Percentiles rank a stretch among this genome's conserved stretches.
phyloP scores from a whole-genome alignment of 1,140 invertebrate genomes.

The Megalopta genalis region DNA sequence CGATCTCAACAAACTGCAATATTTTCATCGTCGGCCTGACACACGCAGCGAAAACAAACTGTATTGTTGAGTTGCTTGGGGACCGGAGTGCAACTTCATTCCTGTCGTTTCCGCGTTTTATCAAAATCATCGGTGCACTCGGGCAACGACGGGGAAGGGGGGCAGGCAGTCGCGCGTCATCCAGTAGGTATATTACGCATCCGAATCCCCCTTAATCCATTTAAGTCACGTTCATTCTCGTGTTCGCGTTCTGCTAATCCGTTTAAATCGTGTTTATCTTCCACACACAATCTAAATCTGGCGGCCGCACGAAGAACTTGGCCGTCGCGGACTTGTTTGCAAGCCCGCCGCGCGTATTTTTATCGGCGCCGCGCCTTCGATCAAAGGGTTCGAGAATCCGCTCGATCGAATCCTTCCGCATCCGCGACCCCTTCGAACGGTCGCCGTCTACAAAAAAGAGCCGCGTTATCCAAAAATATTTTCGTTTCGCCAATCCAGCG shows the following conservation, averaged over 20 bases:
- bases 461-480: too few species aligned
- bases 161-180: not conserved
- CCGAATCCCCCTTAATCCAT: not conserved
- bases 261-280: not conserved
- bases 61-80: not conserved
- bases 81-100: not conserved
- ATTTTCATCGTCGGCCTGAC: too few species aligned
- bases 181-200: not conserved
- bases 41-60: not conserved
- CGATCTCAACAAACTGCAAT: too few species aligned
- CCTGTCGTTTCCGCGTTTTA: too few species aligned
- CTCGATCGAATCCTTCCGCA: not conserved
- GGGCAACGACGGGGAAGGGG: too few species aligned
- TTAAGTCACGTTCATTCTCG: not conserved
- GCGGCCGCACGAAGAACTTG: not conserved
- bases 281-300: constrained; percentile 1
- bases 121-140: not conserved
- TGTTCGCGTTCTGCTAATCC: not conserved
- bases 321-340: not conserved
- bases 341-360: not conserved
- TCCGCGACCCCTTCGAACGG: not conserved
- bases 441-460: too few species aligned
- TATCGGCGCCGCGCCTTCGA: not conserved
- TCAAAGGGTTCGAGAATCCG: not conserved
- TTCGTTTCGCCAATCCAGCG: too few species aligned